Evolutionary conservation across 2,113 vertebrate genomes (phyloP), one percentile per base, ranked within the genome.

Genomic region (Tinamus guttatus): DNA sequence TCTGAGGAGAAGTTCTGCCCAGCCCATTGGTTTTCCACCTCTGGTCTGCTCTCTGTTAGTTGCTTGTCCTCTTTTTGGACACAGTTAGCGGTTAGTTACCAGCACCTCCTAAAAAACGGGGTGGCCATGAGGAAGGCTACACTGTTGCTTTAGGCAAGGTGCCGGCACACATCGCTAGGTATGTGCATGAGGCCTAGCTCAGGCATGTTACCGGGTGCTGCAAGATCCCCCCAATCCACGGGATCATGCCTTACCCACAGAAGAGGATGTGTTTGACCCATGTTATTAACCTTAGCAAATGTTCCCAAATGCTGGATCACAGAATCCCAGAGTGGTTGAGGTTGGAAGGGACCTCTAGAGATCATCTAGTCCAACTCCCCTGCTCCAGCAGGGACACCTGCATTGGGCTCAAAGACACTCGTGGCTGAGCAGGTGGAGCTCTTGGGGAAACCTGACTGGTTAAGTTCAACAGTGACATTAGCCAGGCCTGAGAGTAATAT

Each of bases 1-100:
- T 89, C 59, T 11, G 49, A 9, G 36, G 24, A 24, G 75, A 79
- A 47, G 38, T 21, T 60, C 70, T 86, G 9, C 30, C 40, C 49
- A 43, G 27, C 17, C 18, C 7, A 70, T 68, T 27, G 21, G 11
- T 8, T 1, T 5, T 3, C 1, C 9, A 8, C 8, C 20, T 64
- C 3, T 6, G 81, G 91, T 73, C 1, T 32, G 0, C 73, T 7
- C 13, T 30, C 9, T 63, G 11, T 68, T 69, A 32, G 32, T 47
- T 1, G 0, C 15, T 80, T 94, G 17, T 21, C 30, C 11, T 32
- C 58, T 13, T 27, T 77, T 27, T 40, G 2, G 1, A 11, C 43
- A 25, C 30, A 68, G 32, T 10, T 43, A 68, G 16, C 25, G 71
- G 28, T 12, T 43, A 68, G 16, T 64, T 34, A 71, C 11, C 0